phyloP scores from a whole-genome alignment of 2,113 vertebrate species.

The Caretta caretta region DNA sequence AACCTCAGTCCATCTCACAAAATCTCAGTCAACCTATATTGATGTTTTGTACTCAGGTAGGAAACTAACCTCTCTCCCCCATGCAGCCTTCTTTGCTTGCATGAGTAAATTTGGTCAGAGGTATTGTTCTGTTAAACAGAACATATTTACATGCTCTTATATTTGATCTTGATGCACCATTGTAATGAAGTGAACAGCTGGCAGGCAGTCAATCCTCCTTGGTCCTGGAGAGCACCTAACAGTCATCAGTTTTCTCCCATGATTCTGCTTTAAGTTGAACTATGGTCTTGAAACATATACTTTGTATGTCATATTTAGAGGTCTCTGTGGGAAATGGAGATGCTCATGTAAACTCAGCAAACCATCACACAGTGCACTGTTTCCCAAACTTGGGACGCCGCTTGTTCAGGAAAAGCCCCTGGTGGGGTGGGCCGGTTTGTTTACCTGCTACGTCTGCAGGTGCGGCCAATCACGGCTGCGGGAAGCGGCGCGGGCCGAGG shows the following conservation, averaged over 20 bases:
- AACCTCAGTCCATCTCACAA: not conserved
- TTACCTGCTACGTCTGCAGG: too few relatives aligned
- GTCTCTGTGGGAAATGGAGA: not conserved
- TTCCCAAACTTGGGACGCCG: too few relatives aligned
- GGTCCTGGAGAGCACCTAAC: not conserved
- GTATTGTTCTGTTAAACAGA: not conserved
- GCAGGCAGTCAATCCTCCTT: not conserved
- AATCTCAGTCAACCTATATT: not conserved
- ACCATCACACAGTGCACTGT: not conserved
- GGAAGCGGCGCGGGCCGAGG: too few relatives aligned
- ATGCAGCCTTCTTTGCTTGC: not conserved
- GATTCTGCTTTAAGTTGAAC: constrained; percentile 7
- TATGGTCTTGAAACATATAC: not conserved
- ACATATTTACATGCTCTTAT: not conserved
- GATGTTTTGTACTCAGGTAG: not conserved
- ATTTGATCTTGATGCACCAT: not conserved
- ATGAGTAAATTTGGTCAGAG: not conserved
- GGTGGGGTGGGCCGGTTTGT: too few relatives aligned
- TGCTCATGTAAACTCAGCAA: not conserved
- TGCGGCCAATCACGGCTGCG: too few relatives aligned
- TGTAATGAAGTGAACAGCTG: constrained; percentile 19
- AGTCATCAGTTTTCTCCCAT: not conserved
- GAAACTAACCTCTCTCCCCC: not conserved
- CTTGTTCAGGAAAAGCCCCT: too few relatives aligned
- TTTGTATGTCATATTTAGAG: not conserved